Evolutionary conservation across 2,113 vertebrate species (phyloP).

Genomic region (Colaptes auratus): DNA sequence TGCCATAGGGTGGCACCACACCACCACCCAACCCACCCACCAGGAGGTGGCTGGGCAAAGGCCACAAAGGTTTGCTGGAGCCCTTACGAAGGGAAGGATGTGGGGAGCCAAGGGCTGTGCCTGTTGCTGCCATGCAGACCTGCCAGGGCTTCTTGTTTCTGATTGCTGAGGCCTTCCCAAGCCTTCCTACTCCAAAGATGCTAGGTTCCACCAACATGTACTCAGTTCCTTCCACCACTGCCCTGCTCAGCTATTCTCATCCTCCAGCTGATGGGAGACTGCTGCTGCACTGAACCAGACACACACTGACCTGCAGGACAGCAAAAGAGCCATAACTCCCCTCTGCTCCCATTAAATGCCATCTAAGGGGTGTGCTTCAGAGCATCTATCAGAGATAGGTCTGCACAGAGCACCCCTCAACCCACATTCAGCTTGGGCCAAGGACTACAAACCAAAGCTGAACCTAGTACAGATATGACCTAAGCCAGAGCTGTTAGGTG

Average conservation of each 20-base stretch:
- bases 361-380: background rate
- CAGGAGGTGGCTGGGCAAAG: background rate
- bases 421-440: fast-evolving
- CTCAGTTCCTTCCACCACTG: background rate
- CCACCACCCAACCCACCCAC: background rate
- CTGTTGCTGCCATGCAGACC: background rate
- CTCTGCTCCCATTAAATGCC: background rate
- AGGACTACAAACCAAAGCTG: background rate
- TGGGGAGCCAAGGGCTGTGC: background rate
- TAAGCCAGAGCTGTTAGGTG: background rate
- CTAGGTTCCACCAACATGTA: background rate
- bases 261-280: background rate
- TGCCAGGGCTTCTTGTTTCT: background rate
- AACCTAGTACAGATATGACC: background rate
- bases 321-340: background rate
- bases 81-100: background rate
- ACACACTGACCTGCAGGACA: background rate
- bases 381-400: background rate
- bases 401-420: background rate
- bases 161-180: background rate
- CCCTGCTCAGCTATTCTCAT: background rate
- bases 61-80: background rate
- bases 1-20: constrained; percentile 57
- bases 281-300: background rate
- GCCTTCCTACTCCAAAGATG: background rate